phyloP scores from a whole-genome alignment of 2,113 vertebrate species.

The Apodemus sylvaticus region DNA sequence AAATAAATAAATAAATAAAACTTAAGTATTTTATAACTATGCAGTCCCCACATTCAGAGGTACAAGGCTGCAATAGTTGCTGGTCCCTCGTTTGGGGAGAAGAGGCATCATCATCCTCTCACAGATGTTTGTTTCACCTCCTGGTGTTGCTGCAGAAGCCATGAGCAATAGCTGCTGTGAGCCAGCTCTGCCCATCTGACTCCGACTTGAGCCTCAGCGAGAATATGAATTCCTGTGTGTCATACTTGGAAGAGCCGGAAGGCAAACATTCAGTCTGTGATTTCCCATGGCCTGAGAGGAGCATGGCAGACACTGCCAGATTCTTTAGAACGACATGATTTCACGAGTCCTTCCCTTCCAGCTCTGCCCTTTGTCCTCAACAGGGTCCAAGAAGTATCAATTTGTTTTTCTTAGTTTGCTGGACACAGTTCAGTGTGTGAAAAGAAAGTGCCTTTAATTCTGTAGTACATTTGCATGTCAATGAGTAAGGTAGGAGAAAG shows the following conservation, averaged over 20 bases:
- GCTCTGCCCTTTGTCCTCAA: not conserved
- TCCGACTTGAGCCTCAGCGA: not conserved
- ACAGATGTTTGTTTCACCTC: not conserved
- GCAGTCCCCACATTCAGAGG: not conserved
- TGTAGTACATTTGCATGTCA: constrained; percentile 13
- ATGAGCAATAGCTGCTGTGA: not conserved
- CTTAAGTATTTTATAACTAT: not conserved
- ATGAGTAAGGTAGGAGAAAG: constrained; percentile 22
- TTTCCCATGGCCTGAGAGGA: not conserved
- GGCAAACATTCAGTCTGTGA: constrained; percentile 11
- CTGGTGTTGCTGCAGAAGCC: not conserved
- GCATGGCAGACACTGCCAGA: not conserved
- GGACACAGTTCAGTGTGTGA: not conserved
- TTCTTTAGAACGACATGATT: not conserved
- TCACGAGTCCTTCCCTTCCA: constrained; percentile 15
- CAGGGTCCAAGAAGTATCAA: not conserved
- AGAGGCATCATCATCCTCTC: not conserved
- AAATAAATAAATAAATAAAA: too few species aligned
- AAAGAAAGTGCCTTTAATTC: constrained; percentile 26
- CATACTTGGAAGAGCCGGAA: constrained; percentile 22
- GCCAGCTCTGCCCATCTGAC: constrained; percentile 19
- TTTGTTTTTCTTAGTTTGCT: constrained; percentile 37
- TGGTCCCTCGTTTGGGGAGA: not conserved
- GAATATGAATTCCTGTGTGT: not conserved
- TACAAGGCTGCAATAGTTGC: not conserved